phyloP scores from a whole-genome alignment of 2,113 vertebrate species.

The Elaphurus davidianus region DNA sequence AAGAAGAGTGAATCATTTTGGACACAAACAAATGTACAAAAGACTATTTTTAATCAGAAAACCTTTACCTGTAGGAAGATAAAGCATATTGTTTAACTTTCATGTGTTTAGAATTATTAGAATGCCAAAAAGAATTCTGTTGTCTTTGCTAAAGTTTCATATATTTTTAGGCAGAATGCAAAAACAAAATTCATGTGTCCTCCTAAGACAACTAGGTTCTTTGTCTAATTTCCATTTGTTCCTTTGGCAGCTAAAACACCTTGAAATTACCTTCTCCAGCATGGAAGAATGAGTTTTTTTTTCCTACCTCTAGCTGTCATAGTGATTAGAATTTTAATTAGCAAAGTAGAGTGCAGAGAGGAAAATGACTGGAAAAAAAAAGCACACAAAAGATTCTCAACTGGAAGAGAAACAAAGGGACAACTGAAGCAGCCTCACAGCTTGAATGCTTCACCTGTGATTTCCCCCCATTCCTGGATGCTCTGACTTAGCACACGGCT shows the following conservation, averaged over 20 bases:
- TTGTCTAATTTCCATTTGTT: conserved; percentile 82
- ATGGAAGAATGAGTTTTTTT: conserved; percentile 80
- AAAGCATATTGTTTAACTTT: conserved; percentile 55
- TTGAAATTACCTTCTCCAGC: conserved; percentile 86
- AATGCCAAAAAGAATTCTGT: conserved; percentile 11
- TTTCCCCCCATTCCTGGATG: conserved; percentile 14
- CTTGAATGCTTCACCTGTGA: conserved; percentile 57
- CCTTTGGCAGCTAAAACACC: conserved; percentile 85
- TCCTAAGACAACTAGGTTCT: conserved; percentile 77
- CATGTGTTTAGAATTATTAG: conserved; percentile 30
- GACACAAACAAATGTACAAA: conserved; percentile 52
- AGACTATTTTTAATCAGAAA: conserved; percentile 52
- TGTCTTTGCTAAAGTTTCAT: conserved; percentile 62
- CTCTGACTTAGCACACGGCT: conserved; percentile 2
- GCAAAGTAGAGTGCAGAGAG: conserved; percentile 74
- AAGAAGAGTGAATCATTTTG: conserved; percentile 63
- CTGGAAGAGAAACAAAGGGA: conserved; percentile 78
- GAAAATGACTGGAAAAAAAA: conserved; percentile 60
- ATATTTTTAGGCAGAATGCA: conserved; percentile 70
- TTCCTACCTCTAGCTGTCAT: conserved; percentile 77
- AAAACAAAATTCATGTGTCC: conserved; percentile 72
- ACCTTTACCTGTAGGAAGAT: conserved; percentile 38
- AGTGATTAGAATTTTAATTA: conserved; percentile 91
- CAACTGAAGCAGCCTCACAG: conserved; percentile 42
- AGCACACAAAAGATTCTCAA: conserved; percentile 77